Evolutionary conservation across 2,888 invertebrate genomes (phyloP).

Genomic region (Chirona hameri): DNA sequence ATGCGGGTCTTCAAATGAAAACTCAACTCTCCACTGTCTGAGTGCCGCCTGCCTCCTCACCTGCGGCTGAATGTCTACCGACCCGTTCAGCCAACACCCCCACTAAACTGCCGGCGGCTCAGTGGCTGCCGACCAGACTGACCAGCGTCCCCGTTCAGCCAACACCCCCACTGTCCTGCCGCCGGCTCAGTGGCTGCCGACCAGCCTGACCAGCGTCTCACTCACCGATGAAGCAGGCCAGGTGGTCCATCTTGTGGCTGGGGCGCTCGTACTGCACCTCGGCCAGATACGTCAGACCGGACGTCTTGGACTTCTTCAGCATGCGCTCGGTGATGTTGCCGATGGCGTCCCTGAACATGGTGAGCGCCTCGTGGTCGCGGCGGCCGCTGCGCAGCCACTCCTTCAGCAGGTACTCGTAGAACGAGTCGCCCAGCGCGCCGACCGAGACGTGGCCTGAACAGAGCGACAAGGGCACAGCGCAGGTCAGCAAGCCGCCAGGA

Average conservation of each 20-base stretch:
- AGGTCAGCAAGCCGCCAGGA: too few species aligned
- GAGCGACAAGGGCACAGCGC: too few species aligned
- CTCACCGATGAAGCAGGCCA: constrained; percentile 91
- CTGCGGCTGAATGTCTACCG: too few species aligned
- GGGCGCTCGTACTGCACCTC: constrained; percentile 86
- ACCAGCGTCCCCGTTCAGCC: too few species aligned
- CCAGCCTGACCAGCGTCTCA: constrained; percentile 22
- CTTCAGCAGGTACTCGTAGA: constrained; percentile 97
- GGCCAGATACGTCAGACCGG: constrained; percentile 81
- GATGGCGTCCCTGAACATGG: constrained; percentile 94
- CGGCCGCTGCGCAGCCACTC: constrained; percentile 54
- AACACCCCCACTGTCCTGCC: not conserved
- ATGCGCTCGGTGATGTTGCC: constrained; percentile 75
- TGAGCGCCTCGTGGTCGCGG: constrained; percentile 50
- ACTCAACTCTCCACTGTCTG: too few species aligned
- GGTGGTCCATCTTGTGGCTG: constrained; percentile 98
- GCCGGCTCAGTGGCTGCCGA: not conserved
- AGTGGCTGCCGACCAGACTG: too few species aligned
- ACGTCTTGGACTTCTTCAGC: constrained; percentile 62
- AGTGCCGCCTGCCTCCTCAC: too few species aligned
- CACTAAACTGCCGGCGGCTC: too few species aligned
- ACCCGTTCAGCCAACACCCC: too few species aligned
- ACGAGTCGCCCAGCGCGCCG: constrained; percentile 96
- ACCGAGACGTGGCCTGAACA: constrained; percentile 85
- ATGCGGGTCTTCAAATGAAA: too few species aligned